These are phyloP conservation scores for Chlorops oryzae DNA, from an alignment of 1,140 invertebrate genomes.

Conservation along the genomic window DNA sequence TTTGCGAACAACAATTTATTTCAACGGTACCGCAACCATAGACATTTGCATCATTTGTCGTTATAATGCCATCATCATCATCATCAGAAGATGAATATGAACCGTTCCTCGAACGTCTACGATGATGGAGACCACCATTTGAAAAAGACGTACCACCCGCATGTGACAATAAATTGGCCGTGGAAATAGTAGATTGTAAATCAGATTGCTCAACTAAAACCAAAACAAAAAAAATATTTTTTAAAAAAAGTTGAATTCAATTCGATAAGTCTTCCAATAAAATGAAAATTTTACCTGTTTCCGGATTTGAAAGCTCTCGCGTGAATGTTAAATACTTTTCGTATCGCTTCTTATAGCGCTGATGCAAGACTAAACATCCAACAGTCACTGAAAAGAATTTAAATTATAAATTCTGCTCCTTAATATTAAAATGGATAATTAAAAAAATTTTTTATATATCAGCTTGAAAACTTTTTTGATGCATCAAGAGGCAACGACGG, in stretches of 20 bases:
- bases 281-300: constrained; percentile 30
- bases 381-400: constrained; percentile 56
- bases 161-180: constrained; percentile 36
- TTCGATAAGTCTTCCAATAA: no score
- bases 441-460: constrained; percentile 12
- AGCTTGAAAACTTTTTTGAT: constrained; percentile 44
- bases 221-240: not conserved
- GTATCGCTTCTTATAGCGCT: constrained; percentile 58
- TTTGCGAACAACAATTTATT: constrained; percentile 36
- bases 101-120: constrained; percentile 29
- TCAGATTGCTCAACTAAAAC: constrained; percentile 20
- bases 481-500: no score
- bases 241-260: no score
- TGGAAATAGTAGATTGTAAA: constrained; percentile 39
- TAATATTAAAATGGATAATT: no score
- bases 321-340: constrained; percentile 50
- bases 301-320: constrained; percentile 42
- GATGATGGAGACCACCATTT: not conserved
- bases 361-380: constrained; percentile 67
- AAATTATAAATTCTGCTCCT: constrained; percentile 11
- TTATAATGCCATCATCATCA: constrained; percentile 48
- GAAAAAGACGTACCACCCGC: constrained; percentile 17
- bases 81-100: constrained; percentile 43
- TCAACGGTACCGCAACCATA: constrained; percentile 31
- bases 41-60: constrained; percentile 28